Base-by-base conservation (phyloP, 2,888 invertebrate species). In the Chorisops tibialis region DNA sequence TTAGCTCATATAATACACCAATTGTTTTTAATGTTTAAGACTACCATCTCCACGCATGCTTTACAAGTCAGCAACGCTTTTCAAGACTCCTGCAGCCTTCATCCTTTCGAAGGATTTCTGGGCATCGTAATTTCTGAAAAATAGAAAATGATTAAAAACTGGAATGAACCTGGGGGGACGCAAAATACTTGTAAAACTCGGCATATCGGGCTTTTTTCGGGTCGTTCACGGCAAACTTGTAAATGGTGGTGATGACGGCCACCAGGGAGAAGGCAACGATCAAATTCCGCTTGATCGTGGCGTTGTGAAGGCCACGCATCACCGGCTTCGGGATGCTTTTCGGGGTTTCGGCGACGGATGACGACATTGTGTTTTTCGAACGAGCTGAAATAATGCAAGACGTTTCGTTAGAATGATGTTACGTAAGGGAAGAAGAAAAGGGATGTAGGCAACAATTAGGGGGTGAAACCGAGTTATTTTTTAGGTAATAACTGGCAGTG, bases 151-250 rank as follows among this genome's bases (percentile, higher is more conserved):
- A 58, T 58, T 58, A 47, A 24, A 4, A 14, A 9, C 14, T 16
- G 2, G n/a, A 21, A 39, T 30, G 12, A 16, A 5, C 19, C 14
- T 38, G 49, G 64, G 16, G 9, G 2, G 16, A 11, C 9, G 30
- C 4, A 51, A 65, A 80, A 81, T 81, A 92, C 93, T 82, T 86
- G 81, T 91, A 90, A 75, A 86, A 93, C 37, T 89, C 86, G 39
- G 82, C 86, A 69, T 91, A 91, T 52, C 75, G 79, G 9, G 76
- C 72, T 68, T 82, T 86, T 59, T 84, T 82, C 0, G 82, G 81
- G 47, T 82, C 77, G 54, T 79, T 81, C 19, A 86, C 68, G 0
- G 81, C 35, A 0, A 80, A 2, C 68, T 87, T 85, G 63, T 77
- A 74, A 1, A 75, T 73, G 0, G 78, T 47, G 0, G 83, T 84